Evolutionary conservation across 2,888 invertebrate genomes (phyloP).

Genomic region (Rosalia funebris): DNA sequence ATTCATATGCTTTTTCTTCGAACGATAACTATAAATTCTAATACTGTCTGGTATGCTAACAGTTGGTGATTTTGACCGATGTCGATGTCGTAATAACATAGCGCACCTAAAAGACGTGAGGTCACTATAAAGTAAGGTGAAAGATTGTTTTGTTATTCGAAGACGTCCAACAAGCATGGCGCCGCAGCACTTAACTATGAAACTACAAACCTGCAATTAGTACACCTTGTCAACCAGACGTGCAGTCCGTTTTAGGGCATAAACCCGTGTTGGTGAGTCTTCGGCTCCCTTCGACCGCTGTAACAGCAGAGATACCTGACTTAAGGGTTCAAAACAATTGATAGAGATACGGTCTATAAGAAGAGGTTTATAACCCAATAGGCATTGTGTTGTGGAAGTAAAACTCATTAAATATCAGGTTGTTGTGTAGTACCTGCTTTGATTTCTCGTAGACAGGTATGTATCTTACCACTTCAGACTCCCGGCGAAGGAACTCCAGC

Average conservation of each 20-base stretch:
- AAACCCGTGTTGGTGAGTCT: background rate
- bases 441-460: constrained; percentile 16
- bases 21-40: too few species aligned
- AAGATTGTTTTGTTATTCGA: constrained; percentile 18
- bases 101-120: too few species aligned
- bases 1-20: too few species aligned
- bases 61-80: too few species aligned
- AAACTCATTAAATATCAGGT: constrained; percentile 5
- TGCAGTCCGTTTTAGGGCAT: constrained; percentile 6
- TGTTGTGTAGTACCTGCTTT: background rate
- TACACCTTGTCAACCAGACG: constrained; percentile 34
- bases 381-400: constrained; percentile 14
- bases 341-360: constrained; percentile 23
- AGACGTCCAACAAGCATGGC: constrained; percentile 33
- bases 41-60: too few species aligned
- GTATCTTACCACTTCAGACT: too few species aligned
- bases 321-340: constrained; percentile 25
- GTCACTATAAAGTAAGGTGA: too few species aligned
- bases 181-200: constrained; percentile 32
- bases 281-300: constrained; percentile 7
- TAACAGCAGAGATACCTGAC: constrained; percentile 17
- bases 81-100: too few species aligned
- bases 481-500: too few species aligned
- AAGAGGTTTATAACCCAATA: constrained; percentile 20
- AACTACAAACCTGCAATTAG: constrained; percentile 41